Percentiles rank a stretch among this genome's conserved stretches.
Evolutionary conservation across 2,888 invertebrate species (phyloP).

Genomic region (Acleris cristana): DNA sequence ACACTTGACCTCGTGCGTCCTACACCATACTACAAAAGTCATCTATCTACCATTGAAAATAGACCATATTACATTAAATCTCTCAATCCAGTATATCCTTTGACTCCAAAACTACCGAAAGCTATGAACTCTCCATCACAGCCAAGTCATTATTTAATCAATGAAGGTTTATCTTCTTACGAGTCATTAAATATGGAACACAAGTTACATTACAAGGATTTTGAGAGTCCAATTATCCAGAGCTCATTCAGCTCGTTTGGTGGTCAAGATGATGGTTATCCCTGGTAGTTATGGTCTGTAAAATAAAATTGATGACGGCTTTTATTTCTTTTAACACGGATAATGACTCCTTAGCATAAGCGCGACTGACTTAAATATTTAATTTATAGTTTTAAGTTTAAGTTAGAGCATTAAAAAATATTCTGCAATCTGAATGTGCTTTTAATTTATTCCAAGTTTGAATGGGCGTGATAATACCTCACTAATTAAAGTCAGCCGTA

Average conservation of each 20-base stretch:
- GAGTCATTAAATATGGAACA: constrained; percentile 19
- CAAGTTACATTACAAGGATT: constrained; percentile 43
- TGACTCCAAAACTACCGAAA: constrained; percentile 11
- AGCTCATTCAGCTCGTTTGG: constrained; percentile 56
- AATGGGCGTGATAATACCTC: not conserved
- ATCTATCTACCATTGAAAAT: not conserved
- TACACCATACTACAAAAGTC: not conserved
- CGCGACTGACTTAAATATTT: constrained; percentile 57
- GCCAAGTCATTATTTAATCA: constrained; percentile 21
- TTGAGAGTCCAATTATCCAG: constrained; percentile 55
- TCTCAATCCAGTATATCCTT: constrained; percentile 6
- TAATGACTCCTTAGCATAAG: constrained; percentile 15
- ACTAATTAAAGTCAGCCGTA: not conserved
- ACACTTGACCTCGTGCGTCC: not conserved
- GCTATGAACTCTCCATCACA: constrained; percentile 25
- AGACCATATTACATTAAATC: constrained; percentile 40
- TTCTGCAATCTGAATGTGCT: constrained; percentile 40
- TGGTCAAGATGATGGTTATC: constrained; percentile 52
- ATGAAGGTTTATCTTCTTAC: constrained; percentile 34
- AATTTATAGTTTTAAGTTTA: constrained; percentile 43
- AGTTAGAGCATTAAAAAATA: constrained; percentile 35
- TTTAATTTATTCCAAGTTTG: constrained; percentile 5
- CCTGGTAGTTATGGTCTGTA: constrained; percentile 52
- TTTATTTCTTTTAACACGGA: not conserved
- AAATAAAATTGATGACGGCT: no score